Percentiles rank a stretch among this genome's conserved stretches.
Evolutionary conservation across 2,797 vertebrate genomes (phyloP).

Genomic region (Spinus pinus): DNA sequence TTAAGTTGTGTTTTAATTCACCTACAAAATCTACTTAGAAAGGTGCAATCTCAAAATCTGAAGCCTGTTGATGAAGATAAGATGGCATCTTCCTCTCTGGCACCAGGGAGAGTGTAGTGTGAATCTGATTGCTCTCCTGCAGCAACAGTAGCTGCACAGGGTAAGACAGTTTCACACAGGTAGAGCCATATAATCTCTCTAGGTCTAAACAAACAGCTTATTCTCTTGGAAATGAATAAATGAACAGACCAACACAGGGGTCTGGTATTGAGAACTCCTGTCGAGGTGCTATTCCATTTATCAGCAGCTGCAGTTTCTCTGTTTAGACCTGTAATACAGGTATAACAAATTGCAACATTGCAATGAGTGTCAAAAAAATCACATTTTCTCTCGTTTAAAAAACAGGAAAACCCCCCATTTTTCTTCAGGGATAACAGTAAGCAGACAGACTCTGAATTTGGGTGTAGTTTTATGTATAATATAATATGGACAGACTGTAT

Average conservation of each 20-base stretch:
- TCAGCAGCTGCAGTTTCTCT: background rate
- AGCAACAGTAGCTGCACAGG: background rate
- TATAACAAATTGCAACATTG: background rate
- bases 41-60: background rate
- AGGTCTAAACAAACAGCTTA: background rate
- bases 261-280: background rate
- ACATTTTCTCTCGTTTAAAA: background rate
- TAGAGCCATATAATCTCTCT: background rate
- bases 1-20: background rate
- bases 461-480: background rate
- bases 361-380: background rate
- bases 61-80: background rate
- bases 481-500: background rate
- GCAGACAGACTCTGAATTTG: background rate
- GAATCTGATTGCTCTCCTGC: background rate
- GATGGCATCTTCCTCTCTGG: background rate
- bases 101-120: background rate
- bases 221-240: background rate
- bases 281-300: background rate
- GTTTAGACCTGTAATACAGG: background rate
- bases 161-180: background rate
- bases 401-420: rapidly evolving
- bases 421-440: background rate
- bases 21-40: background rate
- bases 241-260: background rate